Base-by-base conservation (phyloP, 2,888 invertebrate genomes). In the Caenorhabditis imperialis region DNA sequence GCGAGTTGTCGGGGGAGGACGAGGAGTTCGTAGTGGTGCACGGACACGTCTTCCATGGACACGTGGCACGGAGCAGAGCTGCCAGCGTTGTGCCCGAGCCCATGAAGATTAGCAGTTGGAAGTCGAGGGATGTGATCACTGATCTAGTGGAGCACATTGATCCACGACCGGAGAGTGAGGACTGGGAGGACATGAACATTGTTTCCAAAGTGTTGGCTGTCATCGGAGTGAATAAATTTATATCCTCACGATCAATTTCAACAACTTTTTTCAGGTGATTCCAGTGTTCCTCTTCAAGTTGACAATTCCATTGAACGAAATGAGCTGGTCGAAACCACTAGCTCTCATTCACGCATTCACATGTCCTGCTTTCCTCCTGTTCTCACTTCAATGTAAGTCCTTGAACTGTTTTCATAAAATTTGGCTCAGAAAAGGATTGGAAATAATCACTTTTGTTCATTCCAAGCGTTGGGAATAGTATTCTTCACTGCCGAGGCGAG, bases 271-370 rank as follows among this genome's bases (percentile, higher is more conserved):
- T 55, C 84, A 91, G 90, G 84, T 89, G 33, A 92, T 92, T 0
- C 88, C 90, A 0, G 88, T 90, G 77, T 78, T 92, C 18, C 1
- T 90, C 0, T 88, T 92, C 8, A 90, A 90, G 48, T 81, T 92
- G 7, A 89, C 92, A 1, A 89, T 91, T 30, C 92, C 92, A 0
- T 89, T 91, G 8, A 91, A 92, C 16, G 91, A 81, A 22, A 47
- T 40, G 33, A 61, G 73, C 18, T 92, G 92, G 92, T 91, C 91
- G 67, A 90, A 91, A 81, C 87, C 91, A 44, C 88, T 92, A 16
- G 91, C 91, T 78, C 89, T 90, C 38, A 73, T 91, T 4, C 92
- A 92, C 79, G 88, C 91, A 51, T 84, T 90, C 33, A 81, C 90
- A 12, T 89, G 90, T 18, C 91, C 91, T 1, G 61, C 82, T 12